phyloP scores from a whole-genome alignment of 2,797 vertebrate species.

The Manis javanica region DNA sequence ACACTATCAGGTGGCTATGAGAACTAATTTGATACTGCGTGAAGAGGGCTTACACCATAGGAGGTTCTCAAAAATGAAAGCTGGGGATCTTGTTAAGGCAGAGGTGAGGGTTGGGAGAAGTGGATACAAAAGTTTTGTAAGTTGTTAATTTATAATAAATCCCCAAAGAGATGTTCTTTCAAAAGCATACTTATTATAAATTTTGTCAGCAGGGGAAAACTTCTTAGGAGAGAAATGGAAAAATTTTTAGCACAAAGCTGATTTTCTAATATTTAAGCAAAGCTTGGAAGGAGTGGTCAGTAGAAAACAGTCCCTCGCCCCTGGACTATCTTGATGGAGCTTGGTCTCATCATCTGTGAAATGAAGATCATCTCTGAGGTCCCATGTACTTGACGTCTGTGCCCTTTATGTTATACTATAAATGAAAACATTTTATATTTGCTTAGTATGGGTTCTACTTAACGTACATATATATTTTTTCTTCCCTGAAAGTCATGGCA shows the following conservation, averaged over 20 bases:
- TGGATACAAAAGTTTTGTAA: neutral
- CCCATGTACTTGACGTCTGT: neutral
- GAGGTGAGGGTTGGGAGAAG: neutral
- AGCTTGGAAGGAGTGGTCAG: neutral
- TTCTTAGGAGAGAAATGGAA: neutral
- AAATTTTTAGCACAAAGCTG: neutral
- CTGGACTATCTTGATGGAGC: neutral
- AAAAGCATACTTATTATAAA: neutral
- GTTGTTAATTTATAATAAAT: constrained; percentile 56
- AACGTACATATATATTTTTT: neutral
- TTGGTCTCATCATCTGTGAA: neutral
- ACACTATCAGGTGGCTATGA: neutral
- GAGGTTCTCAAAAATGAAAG: neutral
- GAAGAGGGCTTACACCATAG: too few relatives aligned
- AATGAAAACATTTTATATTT: neutral
- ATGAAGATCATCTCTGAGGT: neutral
- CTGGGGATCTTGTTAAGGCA: neutral
- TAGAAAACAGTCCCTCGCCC: neutral
- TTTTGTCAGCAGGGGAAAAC: neutral
- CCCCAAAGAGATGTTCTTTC: constrained; percentile 50
- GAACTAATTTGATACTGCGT: neutral
- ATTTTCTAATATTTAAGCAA: constrained; percentile 2
- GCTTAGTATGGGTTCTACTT: neutral
- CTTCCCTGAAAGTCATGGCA: neutral
- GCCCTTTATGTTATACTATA: neutral